Percentiles rank a stretch among this genome's conserved stretches.
Evolutionary conservation across 2,113 vertebrate species (phyloP).

Genomic region (Oxyura jamaicensis): DNA sequence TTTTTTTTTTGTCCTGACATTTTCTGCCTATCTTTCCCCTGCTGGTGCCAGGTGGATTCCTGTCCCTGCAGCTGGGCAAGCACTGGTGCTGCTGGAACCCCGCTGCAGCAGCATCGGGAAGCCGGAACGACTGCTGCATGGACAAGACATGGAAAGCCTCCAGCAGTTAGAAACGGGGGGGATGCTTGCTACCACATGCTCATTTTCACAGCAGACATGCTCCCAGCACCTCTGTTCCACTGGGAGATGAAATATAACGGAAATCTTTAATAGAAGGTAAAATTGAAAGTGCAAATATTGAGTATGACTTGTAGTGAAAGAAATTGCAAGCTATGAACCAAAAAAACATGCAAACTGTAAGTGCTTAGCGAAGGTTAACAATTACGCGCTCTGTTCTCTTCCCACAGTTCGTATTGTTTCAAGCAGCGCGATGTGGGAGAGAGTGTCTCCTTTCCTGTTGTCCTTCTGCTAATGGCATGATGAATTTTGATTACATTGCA

Average conservation of each 20-base stretch:
- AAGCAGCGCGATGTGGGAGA: constrained; percentile 9
- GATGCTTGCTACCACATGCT: constrained; percentile 18
- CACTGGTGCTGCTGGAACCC: constrained; percentile 59
- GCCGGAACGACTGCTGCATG: constrained; percentile 46
- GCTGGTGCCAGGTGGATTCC: constrained; percentile 71
- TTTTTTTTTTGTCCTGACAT: constrained; percentile 39
- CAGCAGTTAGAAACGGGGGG: constrained; percentile 22
- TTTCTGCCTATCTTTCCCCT: constrained; percentile 68
- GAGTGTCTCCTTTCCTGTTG: constrained; percentile 66
- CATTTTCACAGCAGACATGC: constrained; percentile 30
- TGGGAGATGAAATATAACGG: background rate
- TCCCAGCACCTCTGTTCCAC: background rate
- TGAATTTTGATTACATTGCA: constrained; percentile 35
- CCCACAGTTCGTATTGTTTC: constrained; percentile 29
- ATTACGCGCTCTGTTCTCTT: background rate
- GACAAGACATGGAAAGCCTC: constrained; percentile 42
- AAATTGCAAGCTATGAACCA: background rate
- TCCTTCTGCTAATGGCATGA: constrained; percentile 60
- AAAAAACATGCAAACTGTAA: background rate
- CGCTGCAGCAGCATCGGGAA: background rate
- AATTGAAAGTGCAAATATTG: background rate
- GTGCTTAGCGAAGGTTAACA: background rate
- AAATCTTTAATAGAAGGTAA: constrained; percentile 42
- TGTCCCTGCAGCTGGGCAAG: constrained; percentile 63
- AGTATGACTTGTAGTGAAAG: constrained; percentile 20